Base-by-base conservation (phyloP, 2,797 vertebrate genomes). In the Synaphobranchus kaupii region DNA sequence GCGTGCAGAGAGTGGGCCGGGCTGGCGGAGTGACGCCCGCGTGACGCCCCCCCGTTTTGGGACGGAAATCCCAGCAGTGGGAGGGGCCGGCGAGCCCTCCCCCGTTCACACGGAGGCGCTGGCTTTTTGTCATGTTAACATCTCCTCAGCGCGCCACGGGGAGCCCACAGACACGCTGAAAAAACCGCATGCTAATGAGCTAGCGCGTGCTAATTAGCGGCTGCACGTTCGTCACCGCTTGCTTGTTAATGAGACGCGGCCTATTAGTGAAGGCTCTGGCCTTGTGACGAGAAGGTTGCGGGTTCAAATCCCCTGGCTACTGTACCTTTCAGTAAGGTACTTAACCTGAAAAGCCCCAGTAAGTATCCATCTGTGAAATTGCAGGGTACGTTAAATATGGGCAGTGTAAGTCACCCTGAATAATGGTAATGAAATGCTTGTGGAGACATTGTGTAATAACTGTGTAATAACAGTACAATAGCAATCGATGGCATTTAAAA, bases 71-170 rank as follows among this genome's bases (percentile, higher is more conserved):
- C 44, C 76, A 25, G 44, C 76, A 78, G 44, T 48, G 76, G 39
- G 34, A 12, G 25, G 3, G 0, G 39, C 39, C 13, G 12, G 54
- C 20, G 10, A 20, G 8, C 13, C 1, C 39, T 22, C 39, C 20
- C 22, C 2, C 44, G 25, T 8, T 50, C 44, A 8, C 8, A 9
- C 44, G 48, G 17, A 8, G 39, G 76, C n/a, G 76, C 48, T n/a
- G 44, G 1, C 34, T 44, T n/a, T 48, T 80, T 80, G 76, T 50
- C 76, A 80, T 80, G 76, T 80, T 80, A 80, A 80, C 76, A 80
- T n/a, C 7, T 48, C 44, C 44, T 31, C 44, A 39, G 73, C 20
- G 73, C 39, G 22, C 17, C 73, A 47, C 7, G 39, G 73, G 13
- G 3, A 47, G n/a, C n/a, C 17, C 17, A 3, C 20, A 31, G 34